Evolutionary conservation across 2,113 vertebrate species (phyloP), one percentile per base, ranked within the genome.

Genomic region (Cettia cetti): DNA sequence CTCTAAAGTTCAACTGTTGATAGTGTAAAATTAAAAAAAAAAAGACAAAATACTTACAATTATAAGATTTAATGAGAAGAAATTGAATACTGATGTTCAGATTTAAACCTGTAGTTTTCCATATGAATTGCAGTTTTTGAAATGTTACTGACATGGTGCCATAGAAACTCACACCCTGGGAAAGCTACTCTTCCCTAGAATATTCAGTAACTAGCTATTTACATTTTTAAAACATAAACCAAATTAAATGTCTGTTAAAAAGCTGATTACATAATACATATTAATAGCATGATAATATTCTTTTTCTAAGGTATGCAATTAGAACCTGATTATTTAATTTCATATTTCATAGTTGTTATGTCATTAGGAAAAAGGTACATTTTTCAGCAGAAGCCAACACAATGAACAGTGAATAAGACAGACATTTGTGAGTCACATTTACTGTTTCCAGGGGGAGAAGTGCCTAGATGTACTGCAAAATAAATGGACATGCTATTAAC

Each of bases 171-270:
- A 81, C n/a, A 17, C 4, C 15, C 14, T 91, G 40, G n/a, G 70
- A 94, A 84, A 87, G 78, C 56, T 49, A 63, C 18, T 77, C 47
- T 82, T 92, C 71, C 24, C 47, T 70, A 77, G 37, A 90, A 92
- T 75, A 93, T 77, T 92, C 52, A 56, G 18, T 77, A 89, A 78
- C 44, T 75, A 83, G 56, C 52, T 95, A 96, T 86, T 94, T 91
- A 95, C 47, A 66, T 74, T 83, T 94, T 91, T 71, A 83, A 90
- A 92, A 91, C 54, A 86, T 56, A 86, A 95, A 69, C 60, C 47
- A 1, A 95, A 96, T 95, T 87, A 91, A 96, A 93, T 68, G 24
- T 47, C 77, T 95, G 71, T 50, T 92, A 85, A 84, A 94, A 50
- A 91, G 45, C 44, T 90, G 90, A 94, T 93, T 92, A 70, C n/a